Evolutionary conservation across 1,140 invertebrate genomes (phyloP).

Genomic region (Liolophura sinensis): DNA sequence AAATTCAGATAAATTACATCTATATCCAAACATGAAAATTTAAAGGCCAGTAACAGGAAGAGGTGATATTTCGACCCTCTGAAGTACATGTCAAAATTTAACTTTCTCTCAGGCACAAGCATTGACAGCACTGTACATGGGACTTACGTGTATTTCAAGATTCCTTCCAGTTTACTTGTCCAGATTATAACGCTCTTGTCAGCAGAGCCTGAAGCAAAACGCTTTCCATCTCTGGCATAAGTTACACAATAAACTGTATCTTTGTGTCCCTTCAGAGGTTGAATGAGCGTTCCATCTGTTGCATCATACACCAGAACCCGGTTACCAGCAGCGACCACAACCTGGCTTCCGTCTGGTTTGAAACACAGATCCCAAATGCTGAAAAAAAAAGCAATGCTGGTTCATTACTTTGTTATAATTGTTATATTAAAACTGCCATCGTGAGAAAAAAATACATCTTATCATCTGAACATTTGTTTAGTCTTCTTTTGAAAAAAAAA

Average conservation of each 20-base stretch:
- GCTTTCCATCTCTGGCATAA: constrained; percentile 92
- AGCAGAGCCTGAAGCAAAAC: constrained; percentile 95
- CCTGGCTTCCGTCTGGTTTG: constrained; percentile 90
- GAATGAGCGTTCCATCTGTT: constrained; percentile 85
- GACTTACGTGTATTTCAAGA: constrained; percentile 94
- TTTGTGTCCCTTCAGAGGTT: constrained; percentile 85
- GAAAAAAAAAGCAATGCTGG: constrained; percentile 42
- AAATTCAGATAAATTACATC: no score
- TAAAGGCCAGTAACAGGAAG: no score
- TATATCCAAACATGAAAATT: no score
- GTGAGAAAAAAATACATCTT: no score
- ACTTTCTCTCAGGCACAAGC: background rate
- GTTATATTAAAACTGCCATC: no score
- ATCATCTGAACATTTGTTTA: no score
- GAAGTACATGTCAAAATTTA: no score
- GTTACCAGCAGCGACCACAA: constrained; percentile 91
- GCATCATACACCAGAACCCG: constrained; percentile 93
- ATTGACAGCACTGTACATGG: background rate
- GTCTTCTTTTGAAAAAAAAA: no score
- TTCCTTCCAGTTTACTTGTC: constrained; percentile 94
- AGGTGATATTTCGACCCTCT: no score
- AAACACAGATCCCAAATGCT: constrained; percentile 95
- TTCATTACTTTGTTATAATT: background rate
- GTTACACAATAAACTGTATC: constrained; percentile 91
- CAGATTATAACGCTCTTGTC: constrained; percentile 99